Evolutionary conservation across 2,888 invertebrate species (phyloP), one percentile per base, ranked within the genome.

Genomic region (Temnothorax ravouxi): DNA sequence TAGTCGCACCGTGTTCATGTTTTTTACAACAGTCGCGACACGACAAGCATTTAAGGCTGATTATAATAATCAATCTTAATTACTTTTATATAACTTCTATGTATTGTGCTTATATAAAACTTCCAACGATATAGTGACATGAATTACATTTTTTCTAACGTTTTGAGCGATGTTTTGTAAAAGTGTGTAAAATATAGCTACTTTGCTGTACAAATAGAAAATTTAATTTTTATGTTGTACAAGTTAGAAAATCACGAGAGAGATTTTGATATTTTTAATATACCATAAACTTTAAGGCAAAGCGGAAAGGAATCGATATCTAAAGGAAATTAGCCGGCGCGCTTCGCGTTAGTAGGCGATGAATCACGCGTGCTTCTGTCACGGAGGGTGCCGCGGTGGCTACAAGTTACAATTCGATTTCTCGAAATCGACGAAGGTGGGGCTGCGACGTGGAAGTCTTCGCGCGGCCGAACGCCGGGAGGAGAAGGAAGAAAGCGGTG

Each of bases 331-430:
- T 92, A 92, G 90, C 87, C 29, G 71, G 84, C 87, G 82, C 90
- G 90, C 91, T 59, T 88, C 87, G 88, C 88, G 87, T 90, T 88
- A 87, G 86, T 86, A 85, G 87, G 29, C 91, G 90, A 91, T 93
- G 91, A 92, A 93, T 93, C 92, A 93, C 91, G 87, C 88, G 86
- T 81, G 85, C 75, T 83, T 81, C 74, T 66, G 82, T 72, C 76
- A 38, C 76, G 80, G 84, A 86, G 90, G 89, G 89, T 89, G 88
- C 75, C 72, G n/a, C 83, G 72, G 67, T 83, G 62, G 86, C 83
- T 91, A 91, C 92, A 93, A 92, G 92, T 94, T 92, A 92, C 93
- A 92, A 94, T 94, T 94, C 93, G 93, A 94, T 94, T 94, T 93
- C 89, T 87, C 85, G 88, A 88, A 91, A 90, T 90, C 88, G 83